These are phyloP conservation scores for Zaprionus nigranus DNA, from an alignment of 1,140 invertebrate species.

Conservation along the genomic window DNA sequence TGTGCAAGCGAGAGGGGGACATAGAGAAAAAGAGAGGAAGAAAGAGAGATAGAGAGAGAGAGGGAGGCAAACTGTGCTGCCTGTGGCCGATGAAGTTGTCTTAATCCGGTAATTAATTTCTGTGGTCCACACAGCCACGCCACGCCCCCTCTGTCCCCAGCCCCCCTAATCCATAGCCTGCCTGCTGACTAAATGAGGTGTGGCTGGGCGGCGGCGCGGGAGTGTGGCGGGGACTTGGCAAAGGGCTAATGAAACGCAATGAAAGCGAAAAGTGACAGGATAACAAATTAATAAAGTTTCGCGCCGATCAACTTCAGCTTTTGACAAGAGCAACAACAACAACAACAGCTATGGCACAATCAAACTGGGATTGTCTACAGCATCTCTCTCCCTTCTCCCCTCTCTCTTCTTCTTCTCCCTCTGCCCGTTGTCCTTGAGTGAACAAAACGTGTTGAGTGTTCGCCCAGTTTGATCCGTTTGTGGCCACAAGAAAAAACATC, in stretches of 20 bases:
- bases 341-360: constrained; percentile 19
- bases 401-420: not conserved
- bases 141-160: not conserved
- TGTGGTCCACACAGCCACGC: constrained; percentile 52
- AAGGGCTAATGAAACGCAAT: constrained; percentile 72
- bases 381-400: not conserved
- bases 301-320: constrained; percentile 40
- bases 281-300: constrained; percentile 81
- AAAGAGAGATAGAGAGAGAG: not conserved
- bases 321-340: constrained; percentile 11
- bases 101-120: constrained; percentile 82
- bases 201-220: not conserved
- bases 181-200: not conserved
- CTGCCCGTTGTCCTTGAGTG: not conserved
- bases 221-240: not conserved
- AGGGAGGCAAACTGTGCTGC: constrained; percentile 8
- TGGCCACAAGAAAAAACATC: not conserved
- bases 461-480: not conserved
- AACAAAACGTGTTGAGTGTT: not conserved
- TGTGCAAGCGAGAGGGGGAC: constrained; percentile 2
- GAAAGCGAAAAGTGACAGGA: constrained; percentile 77
- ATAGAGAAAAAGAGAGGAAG: not conserved
- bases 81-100: constrained; percentile 72
- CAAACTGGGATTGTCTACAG: not conserved
- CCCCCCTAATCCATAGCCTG: not conserved